Evolutionary conservation across 2,113 vertebrate species (phyloP).

Genomic region (Calonectris borealis): DNA sequence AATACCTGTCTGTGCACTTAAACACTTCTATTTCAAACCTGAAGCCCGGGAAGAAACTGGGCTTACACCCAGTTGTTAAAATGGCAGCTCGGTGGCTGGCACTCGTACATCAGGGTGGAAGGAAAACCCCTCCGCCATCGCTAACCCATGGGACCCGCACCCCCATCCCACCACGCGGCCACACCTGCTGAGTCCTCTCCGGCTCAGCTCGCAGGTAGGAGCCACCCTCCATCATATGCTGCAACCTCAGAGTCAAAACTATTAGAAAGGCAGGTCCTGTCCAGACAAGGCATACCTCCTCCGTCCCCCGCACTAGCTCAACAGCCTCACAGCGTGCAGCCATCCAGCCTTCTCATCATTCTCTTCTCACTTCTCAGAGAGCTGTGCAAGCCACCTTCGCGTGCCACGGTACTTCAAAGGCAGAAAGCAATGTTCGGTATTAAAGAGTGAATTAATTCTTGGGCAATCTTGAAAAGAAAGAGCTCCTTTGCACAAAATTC

Average conservation of each 20-base stretch:
- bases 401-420: background rate
- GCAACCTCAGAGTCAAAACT: background rate
- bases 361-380: background rate
- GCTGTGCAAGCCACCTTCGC: background rate
- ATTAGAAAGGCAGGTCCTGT: background rate
- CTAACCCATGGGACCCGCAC: background rate
- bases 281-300: background rate
- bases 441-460: background rate
- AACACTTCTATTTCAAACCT: background rate
- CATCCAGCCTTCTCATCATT: background rate
- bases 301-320: fast-evolving
- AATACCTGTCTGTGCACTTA: background rate
- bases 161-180: fast-evolving
- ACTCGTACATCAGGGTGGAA: background rate
- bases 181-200: background rate
- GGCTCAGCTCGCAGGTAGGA: background rate
- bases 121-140: background rate
- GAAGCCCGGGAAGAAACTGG: background rate
- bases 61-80: background rate
- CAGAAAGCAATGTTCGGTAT: background rate
- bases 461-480: background rate
- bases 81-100: background rate
- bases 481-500: background rate
- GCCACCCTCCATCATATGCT: background rate
- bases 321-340: fast-evolving